A percentile compares a stretch with the other conserved stretches of the same genome.
These are phyloP conservation scores for Cactoblastis cactorum DNA, from an alignment of 2,888 invertebrate genomes.

Conservation along the genomic window DNA sequence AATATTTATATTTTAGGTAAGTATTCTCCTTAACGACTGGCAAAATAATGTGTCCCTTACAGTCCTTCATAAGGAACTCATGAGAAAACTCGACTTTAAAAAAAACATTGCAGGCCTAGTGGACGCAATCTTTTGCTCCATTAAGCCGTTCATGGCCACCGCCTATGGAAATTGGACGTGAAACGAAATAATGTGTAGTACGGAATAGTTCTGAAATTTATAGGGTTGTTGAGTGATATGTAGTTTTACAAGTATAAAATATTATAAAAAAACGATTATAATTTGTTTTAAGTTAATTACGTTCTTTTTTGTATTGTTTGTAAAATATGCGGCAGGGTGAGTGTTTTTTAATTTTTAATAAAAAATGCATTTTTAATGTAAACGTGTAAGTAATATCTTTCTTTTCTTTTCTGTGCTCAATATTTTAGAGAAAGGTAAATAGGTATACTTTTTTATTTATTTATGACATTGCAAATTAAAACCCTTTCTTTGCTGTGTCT, in stretches of 20 bases:
- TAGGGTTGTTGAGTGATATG: background rate
- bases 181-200: slow-evolving; percentile 69
- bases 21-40: slow-evolving; percentile 3
- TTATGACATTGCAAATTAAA: too few relatives aligned
- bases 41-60: slow-evolving; percentile 4
- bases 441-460: too few relatives aligned
- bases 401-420: too few relatives aligned
- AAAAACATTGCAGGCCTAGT: slow-evolving; percentile 63
- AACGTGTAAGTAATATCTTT: too few relatives aligned
- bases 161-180: slow-evolving; percentile 78
- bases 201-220: slow-evolving; percentile 48
- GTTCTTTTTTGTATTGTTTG: background rate
- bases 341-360: too few relatives aligned
- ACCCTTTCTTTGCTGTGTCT: too few relatives aligned
- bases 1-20: too few relatives aligned
- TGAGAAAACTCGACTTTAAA: slow-evolving; percentile 38
- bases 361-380: too few relatives aligned
- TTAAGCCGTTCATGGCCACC: slow-evolving; percentile 75
- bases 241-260: background rate
- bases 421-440: too few relatives aligned
- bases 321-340: too few relatives aligned
- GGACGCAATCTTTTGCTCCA: slow-evolving; percentile 74
- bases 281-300: background rate
- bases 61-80: slow-evolving; percentile 25
- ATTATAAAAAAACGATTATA: too few relatives aligned